Conservation (phyloP, 2,888 invertebrate species). For the Allacma fusca region DNA sequence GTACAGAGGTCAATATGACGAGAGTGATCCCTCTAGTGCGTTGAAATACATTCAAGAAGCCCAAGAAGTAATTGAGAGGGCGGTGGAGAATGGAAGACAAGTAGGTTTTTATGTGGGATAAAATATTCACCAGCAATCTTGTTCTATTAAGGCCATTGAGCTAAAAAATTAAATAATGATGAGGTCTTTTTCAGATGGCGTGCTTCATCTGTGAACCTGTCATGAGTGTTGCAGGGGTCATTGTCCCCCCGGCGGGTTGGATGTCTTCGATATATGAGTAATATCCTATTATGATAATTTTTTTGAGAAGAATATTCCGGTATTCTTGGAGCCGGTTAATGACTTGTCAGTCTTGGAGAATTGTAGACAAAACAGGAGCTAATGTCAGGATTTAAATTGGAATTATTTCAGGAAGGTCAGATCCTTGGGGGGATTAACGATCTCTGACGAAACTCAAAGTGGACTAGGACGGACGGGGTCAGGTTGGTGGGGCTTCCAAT, state of each 20-base stretch:
- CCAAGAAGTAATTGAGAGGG: slow-evolving; percentile 55
- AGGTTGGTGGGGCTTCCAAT: slow-evolving; percentile 70
- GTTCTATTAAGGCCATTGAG: neutral
- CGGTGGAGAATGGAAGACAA: slow-evolving; percentile 52
- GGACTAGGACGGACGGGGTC: slow-evolving; percentile 70
- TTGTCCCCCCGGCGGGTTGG: slow-evolving; percentile 62
- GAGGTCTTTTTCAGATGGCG: slow-evolving; percentile 36
- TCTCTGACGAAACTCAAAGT: slow-evolving; percentile 71
- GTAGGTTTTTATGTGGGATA: too few species aligned
- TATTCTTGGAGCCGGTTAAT: too few species aligned
- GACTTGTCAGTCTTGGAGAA: neutral
- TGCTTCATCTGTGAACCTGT: slow-evolving; percentile 63
- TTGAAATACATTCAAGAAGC: slow-evolving; percentile 61
- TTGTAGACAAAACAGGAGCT: neutral
- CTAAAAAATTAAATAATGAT: too few species aligned
- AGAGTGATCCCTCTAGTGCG: slow-evolving; percentile 55
- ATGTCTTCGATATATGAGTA: slow-evolving; percentile 62
- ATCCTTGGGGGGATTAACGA: slow-evolving; percentile 68
- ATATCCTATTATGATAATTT: neutral
- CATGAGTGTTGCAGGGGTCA: slow-evolving; percentile 62
- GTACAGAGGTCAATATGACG: slow-evolving; percentile 60
- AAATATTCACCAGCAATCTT: too few species aligned
- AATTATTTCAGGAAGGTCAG: slow-evolving; percentile 65
- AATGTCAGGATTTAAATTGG: too few species aligned
- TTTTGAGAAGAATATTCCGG: too few species aligned